These are phyloP conservation scores for Epinephelus coioides DNA, from an alignment of 2,797 vertebrate genomes.

Conservation along the genomic window DNA sequence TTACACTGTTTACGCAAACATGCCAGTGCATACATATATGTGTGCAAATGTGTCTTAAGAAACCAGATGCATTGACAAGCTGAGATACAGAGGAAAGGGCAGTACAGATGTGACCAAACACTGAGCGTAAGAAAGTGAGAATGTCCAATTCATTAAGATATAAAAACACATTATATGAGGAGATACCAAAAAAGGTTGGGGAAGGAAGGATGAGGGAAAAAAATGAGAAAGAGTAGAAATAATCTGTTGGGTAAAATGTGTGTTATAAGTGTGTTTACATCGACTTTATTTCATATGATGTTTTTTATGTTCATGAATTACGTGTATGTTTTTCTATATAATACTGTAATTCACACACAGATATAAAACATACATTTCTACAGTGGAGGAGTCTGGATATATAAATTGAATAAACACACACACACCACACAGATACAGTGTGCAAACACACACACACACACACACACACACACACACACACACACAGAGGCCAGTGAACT, in stretches of 20 bases:
- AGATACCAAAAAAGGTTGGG: neutral
- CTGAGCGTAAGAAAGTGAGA: neutral
- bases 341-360: neutral
- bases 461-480: constrained; percentile 30
- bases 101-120: neutral
- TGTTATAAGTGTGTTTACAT: no score
- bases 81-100: neutral
- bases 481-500: constrained; percentile 68
- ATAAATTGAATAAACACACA: constrained; percentile 28
- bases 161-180: neutral
- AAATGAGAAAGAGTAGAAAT: neutral
- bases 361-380: constrained; percentile 2
- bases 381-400: constrained; percentile 2
- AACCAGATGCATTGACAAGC: neutral
- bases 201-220: neutral
- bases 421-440: constrained; percentile 13
- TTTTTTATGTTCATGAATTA: neutral
- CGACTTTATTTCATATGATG: neutral
- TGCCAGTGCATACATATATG: neutral
- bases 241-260: no score
- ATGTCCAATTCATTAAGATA: neutral
- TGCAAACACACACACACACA: constrained; percentile 37
- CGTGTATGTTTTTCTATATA: neutral
- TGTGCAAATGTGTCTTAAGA: neutral
- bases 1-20: neutral